phyloP scores from a whole-genome alignment of 2,797 vertebrate genomes.

The Brotula barbata region DNA sequence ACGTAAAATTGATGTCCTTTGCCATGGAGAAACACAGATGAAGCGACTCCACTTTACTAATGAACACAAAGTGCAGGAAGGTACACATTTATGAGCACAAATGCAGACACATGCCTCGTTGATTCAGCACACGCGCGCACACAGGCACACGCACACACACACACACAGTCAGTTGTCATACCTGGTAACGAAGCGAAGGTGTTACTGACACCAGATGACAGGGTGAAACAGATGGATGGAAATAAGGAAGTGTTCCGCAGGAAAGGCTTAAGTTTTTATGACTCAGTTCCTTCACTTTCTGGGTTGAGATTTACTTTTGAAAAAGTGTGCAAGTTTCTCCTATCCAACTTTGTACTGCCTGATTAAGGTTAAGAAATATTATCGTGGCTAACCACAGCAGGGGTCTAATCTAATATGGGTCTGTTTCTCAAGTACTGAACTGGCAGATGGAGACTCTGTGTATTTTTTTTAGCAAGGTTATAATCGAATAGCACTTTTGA shows the following conservation, averaged over 20 bases:
- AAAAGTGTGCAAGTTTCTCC: constrained; percentile 42
- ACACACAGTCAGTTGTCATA: constrained; percentile 1
- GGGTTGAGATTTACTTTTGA: constrained; percentile 33
- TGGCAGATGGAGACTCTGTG: background rate
- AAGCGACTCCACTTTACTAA: constrained; percentile 10
- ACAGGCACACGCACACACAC: constrained; percentile 1
- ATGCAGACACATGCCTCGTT: background rate
- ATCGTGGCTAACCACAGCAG: background rate
- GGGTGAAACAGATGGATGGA: constrained; percentile 18
- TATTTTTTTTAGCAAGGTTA: background rate
- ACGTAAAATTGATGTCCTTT: constrained; percentile 28
- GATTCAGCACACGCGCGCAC: background rate
- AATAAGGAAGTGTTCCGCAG: background rate
- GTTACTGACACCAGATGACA: constrained; percentile 5
- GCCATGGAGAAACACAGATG: constrained; percentile 6
- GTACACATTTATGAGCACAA: background rate
- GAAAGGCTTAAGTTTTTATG: constrained; percentile 8
- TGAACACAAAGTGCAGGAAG: constrained; percentile 1
- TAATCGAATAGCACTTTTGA: background rate
- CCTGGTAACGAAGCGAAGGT: constrained; percentile 11
- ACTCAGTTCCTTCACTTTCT: constrained; percentile 23
- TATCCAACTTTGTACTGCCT: constrained; percentile 30
- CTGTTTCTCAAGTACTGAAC: background rate
- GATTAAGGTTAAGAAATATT: constrained; percentile 42
- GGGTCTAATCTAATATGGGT: background rate